Conservation (phyloP, 2,888 invertebrate species). For the Drepanosiphum platanoidis region DNA sequence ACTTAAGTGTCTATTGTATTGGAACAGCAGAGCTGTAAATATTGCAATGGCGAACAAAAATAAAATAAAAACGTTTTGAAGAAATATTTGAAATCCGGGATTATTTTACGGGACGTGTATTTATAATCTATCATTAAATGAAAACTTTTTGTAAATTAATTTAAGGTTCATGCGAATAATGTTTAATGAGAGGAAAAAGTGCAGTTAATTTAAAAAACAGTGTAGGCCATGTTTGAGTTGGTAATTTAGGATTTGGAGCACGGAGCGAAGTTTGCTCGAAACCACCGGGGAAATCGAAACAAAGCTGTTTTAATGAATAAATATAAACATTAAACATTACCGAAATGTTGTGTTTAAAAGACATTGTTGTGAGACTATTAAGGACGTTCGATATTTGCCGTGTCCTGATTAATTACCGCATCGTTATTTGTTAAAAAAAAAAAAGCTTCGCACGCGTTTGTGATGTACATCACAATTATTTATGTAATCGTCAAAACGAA, state of each 20-base stretch:
- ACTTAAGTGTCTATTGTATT: neutral
- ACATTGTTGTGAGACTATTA: constrained; percentile 3
- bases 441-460: neutral
- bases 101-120: neutral
- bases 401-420: neutral
- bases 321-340: neutral
- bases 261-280: neutral
- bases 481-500: neutral
- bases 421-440: neutral
- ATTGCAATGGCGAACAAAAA: neutral
- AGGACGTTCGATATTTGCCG: neutral
- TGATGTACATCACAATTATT: neutral
- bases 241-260: neutral
- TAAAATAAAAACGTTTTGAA: neutral
- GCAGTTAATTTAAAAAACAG: constrained; percentile 17
- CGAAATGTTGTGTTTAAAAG: neutral
- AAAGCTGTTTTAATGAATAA: constrained; percentile 23
- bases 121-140: neutral
- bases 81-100: neutral
- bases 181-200: constrained; percentile 38
- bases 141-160: constrained; percentile 16
- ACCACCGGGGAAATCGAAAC: constrained; percentile 30
- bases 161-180: constrained; percentile 13
- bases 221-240: neutral
- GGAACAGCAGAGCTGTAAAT: neutral